Percentiles rank a stretch among this genome's conserved stretches.
Conservation (phyloP, 2,888 invertebrate genomes). For the Agonopterix alstromeriana region DNA sequence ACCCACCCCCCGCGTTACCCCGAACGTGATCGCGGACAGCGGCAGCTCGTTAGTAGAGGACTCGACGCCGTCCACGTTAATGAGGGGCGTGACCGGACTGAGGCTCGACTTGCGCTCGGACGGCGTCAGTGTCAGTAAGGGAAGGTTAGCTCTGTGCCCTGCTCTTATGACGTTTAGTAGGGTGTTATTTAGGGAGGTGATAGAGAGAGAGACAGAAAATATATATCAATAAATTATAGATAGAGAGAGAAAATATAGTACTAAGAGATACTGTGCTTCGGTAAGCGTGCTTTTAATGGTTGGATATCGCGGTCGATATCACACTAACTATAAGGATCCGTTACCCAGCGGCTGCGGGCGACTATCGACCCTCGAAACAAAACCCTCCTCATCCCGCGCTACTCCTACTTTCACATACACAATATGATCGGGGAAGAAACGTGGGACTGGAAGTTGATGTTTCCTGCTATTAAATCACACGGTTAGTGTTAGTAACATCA, state of each 20-base stretch:
- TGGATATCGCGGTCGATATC: conserved; percentile 24
- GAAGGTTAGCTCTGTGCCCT: conserved; percentile 18
- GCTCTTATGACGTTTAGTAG: conserved; percentile 15
- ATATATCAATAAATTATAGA: conserved; percentile 28
- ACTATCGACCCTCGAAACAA: conserved; percentile 34
- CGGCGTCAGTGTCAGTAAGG: conserved; percentile 31
- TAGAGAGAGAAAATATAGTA: conserved; percentile 34
- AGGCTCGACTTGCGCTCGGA: conserved; percentile 30
- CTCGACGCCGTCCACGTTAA: conserved; percentile 65
- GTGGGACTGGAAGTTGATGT: conserved; percentile 25
- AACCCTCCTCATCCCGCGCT: conserved; percentile 22
- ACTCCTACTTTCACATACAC: conserved; percentile 36
- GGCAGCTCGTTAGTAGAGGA: conserved; percentile 83
- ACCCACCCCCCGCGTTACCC: conserved; percentile 27
- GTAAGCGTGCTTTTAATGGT: conserved; percentile 36
- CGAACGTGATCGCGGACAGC: conserved; percentile 77
- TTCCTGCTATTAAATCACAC: conserved; percentile 8
- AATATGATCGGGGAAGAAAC: conserved; percentile 42
- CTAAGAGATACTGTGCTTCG: conserved; percentile 28
- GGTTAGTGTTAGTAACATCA: conserved; percentile 18
- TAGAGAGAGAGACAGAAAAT: conserved; percentile 45
- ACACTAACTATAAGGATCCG: conserved; percentile 17
- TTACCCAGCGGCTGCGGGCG: conserved; percentile 35
- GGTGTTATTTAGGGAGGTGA: conserved; percentile 30
- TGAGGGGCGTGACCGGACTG: conserved; percentile 52